These are phyloP conservation scores for Acropternis orthonyx DNA, from an alignment of 2,797 vertebrate species.

Conservation along the genomic window DNA sequence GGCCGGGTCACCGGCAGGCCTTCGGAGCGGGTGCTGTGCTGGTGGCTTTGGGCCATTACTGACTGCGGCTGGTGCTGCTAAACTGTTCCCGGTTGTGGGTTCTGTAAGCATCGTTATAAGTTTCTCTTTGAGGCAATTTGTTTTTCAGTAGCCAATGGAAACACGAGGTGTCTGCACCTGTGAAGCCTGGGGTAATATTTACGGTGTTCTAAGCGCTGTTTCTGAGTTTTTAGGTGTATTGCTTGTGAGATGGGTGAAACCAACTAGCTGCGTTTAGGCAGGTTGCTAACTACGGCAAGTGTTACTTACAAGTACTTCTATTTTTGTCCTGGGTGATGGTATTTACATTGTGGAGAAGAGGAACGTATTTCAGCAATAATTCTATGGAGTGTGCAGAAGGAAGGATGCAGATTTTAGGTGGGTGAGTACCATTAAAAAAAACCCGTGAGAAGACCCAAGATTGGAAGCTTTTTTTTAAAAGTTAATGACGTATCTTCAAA, in stretches of 20 bases:
- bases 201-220: background rate
- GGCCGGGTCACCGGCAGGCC: too few relatives aligned
- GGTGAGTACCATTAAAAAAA: background rate
- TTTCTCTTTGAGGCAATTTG: background rate
- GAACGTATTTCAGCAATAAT: background rate
- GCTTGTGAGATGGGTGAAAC: background rate
- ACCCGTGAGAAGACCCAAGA: background rate
- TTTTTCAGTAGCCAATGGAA: background rate
- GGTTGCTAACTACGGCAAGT: background rate
- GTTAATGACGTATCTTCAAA: background rate
- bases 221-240: background rate
- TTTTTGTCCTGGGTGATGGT: background rate
- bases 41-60: background rate
- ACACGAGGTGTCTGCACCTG: background rate
- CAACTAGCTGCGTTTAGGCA: background rate
- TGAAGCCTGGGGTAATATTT: background rate
- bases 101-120: background rate
- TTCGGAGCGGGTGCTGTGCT: background rate
- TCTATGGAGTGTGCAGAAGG: background rate
- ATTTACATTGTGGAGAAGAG: background rate
- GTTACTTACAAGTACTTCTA: background rate
- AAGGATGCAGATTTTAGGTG: background rate
- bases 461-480: background rate
- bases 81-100: background rate
- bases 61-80: background rate